Evolutionary conservation across 1,140 invertebrate species (phyloP), one percentile per base, ranked within the genome.

Genomic region (Pygmarrhopalites habei): DNA sequence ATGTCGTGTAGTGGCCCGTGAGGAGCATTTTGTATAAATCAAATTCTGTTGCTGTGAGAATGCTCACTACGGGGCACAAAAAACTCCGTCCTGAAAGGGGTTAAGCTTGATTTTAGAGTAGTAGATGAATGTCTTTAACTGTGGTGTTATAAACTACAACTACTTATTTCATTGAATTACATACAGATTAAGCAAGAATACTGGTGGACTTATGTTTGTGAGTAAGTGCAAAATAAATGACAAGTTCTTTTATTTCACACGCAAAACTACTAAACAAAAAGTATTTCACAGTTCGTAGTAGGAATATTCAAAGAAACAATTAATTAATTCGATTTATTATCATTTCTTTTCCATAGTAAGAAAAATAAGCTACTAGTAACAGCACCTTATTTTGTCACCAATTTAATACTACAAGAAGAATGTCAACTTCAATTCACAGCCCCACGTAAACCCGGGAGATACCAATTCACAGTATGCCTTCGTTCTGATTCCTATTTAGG

Each of bases 171-270:
- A 39, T 64, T 49, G 64, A 57, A 39, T 68, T 62, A 61, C 65
- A 64, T 73, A 19, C 61, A 86, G 80, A 90, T 93, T 69, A 99
- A 99, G 77, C 95, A 97, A 76, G 96, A 99, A 77, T 97, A 91
- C 75, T 99, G 96, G 96, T 99, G 95, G 94, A 87, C 95, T 25
- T 99, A 98, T 77, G 86, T 99, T 62, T 89, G 89, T 76, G 95
- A 99, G n/a, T n/a, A n/a, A n/a, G n/a, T n/a, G n/a, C n/a, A n/a
- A n/a, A n/a, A n/a, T n/a, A n/a, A n/a, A n/a, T n/a, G n/a, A n/a
- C n/a, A n/a, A n/a, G n/a, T n/a, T n/a, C n/a, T n/a, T n/a, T n/a
- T n/a, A n/a, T n/a, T n/a, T n/a, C n/a, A n/a, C n/a, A n/a, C n/a
- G n/a, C n/a, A n/a, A n/a, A n/a, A n/a, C n/a, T n/a, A n/a, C n/a